A percentile compares a stretch with the other conserved stretches of the same genome.
Conservation (phyloP, 1,140 invertebrate genomes). For the Drosophila kepulauana region DNA sequence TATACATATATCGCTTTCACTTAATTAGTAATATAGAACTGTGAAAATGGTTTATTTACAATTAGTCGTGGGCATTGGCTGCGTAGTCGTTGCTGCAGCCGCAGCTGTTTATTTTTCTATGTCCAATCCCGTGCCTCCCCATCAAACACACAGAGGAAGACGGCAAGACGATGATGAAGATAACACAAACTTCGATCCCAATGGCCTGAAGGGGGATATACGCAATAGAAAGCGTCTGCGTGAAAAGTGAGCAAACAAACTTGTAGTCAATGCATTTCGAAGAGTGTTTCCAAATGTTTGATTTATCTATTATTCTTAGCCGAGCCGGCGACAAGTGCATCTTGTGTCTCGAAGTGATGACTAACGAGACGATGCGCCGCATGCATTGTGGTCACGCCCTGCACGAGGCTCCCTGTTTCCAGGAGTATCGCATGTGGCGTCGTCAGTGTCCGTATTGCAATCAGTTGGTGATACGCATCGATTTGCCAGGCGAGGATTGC, state of each 20-base stretch:
- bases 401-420: constrained; percentile 42
- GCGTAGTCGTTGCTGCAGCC: constrained; percentile 35
- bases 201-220: neutral
- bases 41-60: constrained; percentile 54
- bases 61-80: constrained; percentile 16
- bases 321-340: constrained; percentile 49
- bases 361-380: neutral
- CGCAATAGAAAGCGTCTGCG: neutral
- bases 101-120: constrained; percentile 31
- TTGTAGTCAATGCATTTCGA: neutral
- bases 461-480: neutral
- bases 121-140: neutral
- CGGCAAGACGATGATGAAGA: neutral
- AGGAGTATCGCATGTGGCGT: neutral
- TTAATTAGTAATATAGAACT: neutral
- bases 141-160: neutral
- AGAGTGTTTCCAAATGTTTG: neutral
- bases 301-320: constrained; percentile 20
- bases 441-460: constrained; percentile 51
- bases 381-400: constrained; percentile 61
- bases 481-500: constrained; percentile 43
- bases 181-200: neutral
- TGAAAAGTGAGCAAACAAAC: neutral
- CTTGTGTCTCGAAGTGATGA: constrained; percentile 31
- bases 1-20: neutral